Base-by-base conservation (phyloP, 2,888 invertebrate species). In the Sthenelais limicola region DNA sequence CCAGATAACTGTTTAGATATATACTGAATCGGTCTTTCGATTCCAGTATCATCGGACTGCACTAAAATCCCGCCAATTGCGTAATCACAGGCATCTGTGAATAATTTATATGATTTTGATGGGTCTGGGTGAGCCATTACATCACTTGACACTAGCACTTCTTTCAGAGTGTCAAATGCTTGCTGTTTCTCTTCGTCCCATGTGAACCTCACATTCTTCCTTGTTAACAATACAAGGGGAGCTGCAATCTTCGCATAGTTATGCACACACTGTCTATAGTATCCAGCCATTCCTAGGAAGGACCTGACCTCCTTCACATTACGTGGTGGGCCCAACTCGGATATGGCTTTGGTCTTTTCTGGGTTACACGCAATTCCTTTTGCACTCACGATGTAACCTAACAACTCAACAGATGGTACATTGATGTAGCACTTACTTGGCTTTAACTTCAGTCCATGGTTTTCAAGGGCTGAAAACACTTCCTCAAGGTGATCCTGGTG, bases 351-450 rank as follows among this genome's bases (percentile, higher is more conserved):
- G 5, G 72, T 43, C 62, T 75, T 75, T 7, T 76, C 76, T 0
- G 71, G 67, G 66, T 76, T 54, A 2, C 72, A 28, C 9, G 67
- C 9, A 1, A 75, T 76, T 24, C 76, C 75, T 15, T 75, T 21
- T 43, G n/a, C 51, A 47, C 15, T 52, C 2, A 75, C 66, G 21
- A 68, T 68, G 28, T 68, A 70, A 5, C 76, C 75, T 32, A 75
- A 33, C 24, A 75, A 49, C 18, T 76, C 72, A 24, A 75, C 48
- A 38, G 35, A 2, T 1, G 9, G 30, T 24, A 38, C n/a, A n/a
- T 68, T 38, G 30, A 79, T 75, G 2, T 18, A 9, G 32, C 76
- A 74, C 51, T 77, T 77, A 3, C 32, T 48, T 0, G 76, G 69
- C 30, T 79, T 70, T 1, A 78, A 21, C 15, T 30, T 71, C 15